These are phyloP conservation scores for Champsocephalus esox DNA, from an alignment of 2,797 vertebrate genomes.

Conservation along the genomic window DNA sequence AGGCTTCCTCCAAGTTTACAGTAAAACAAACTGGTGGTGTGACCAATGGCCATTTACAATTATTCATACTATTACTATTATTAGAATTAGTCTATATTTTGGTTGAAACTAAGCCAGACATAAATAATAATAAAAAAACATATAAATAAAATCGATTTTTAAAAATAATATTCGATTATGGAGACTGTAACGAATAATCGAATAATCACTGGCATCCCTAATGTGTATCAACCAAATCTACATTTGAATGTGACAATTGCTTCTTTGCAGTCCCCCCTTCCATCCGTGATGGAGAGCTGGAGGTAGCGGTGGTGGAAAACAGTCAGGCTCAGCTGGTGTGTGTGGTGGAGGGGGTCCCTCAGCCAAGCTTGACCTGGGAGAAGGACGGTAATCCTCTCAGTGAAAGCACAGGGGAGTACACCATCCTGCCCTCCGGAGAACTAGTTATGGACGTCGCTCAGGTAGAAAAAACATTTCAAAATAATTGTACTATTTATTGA, in stretches of 20 bases:
- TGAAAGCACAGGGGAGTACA: conserved; percentile 85
- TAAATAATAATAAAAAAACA: too few species aligned
- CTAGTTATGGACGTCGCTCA: conserved; percentile 89
- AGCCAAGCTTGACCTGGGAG: conserved; percentile 90
- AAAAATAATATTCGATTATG: too few species aligned
- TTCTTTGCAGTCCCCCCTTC: conserved; percentile 89
- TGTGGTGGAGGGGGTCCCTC: conserved; percentile 89
- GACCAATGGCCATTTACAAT: too few species aligned
- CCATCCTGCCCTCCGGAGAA: conserved; percentile 87
- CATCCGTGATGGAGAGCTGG: conserved; percentile 81
- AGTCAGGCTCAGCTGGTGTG: conserved; percentile 87
- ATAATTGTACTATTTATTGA: background rate
- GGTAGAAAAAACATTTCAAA: conserved; percentile 83
- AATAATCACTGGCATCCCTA: too few species aligned
- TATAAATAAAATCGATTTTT: too few species aligned
- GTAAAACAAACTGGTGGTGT: too few species aligned
- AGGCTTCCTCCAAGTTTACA: too few species aligned
- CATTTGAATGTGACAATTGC: background rate
- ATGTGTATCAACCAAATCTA: background rate
- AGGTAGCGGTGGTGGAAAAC: conserved; percentile 85
- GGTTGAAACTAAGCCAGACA: too few species aligned
- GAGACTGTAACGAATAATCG: too few species aligned
- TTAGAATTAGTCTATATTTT: too few species aligned
- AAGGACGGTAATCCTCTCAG: conserved; percentile 82
- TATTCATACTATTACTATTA: too few species aligned